phyloP scores from a whole-genome alignment of 37 sponge, comb jelly and placozoan species.

The Diacarnus erythraeanus region DNA sequence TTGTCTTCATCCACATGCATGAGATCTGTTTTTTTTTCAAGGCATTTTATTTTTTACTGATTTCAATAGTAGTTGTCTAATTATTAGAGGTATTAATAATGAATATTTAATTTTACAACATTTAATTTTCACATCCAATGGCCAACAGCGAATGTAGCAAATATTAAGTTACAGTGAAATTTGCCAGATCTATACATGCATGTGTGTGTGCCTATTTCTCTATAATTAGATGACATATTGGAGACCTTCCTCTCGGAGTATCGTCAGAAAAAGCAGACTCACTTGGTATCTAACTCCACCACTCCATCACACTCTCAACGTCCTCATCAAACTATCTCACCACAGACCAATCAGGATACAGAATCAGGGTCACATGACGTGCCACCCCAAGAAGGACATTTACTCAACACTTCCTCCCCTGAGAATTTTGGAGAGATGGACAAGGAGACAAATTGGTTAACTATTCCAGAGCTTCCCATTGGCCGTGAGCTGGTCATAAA shows the following conservation, averaged over 20 bases:
- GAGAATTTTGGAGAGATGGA: background rate
- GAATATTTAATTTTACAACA: no score
- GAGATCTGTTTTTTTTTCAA: no score
- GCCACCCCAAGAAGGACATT: no score
- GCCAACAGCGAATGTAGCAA: no score
- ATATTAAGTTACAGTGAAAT: no score
- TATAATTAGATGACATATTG: constrained; percentile 19
- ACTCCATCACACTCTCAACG: background rate
- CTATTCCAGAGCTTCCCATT: constrained; percentile 76
- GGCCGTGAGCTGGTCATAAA: constrained; percentile 73
- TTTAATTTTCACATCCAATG: no score
- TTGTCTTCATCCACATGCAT: no score
- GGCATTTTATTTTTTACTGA: no score
- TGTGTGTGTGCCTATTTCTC: no score
- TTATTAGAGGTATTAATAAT: no score
- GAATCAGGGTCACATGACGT: background rate
- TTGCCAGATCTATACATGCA: no score
- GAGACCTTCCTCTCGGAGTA: constrained; percentile 41
- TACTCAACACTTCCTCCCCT: background rate
- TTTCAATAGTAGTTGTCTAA: no score
- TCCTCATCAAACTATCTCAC: background rate
- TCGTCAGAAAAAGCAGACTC: background rate
- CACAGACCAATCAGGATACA: background rate
- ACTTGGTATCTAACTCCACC: background rate
- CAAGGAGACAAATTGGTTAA: constrained; percentile 21